These are phyloP conservation scores for Lepidochitona cinerea DNA, from an alignment of 2,888 invertebrate species.

Conservation along the genomic window DNA sequence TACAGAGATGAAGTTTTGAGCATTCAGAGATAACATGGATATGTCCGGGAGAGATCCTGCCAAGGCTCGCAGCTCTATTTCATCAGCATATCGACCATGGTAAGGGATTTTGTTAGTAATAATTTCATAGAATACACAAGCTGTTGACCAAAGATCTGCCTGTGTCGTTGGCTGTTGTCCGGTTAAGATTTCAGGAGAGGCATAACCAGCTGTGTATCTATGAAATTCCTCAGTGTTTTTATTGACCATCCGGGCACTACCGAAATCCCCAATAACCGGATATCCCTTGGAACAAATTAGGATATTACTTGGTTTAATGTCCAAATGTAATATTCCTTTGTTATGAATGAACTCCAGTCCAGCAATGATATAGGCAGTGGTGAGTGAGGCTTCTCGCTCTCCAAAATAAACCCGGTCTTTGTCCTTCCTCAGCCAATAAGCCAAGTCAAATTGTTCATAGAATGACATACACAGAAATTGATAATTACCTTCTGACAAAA, in stretches of 20 bases:
- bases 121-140: not conserved
- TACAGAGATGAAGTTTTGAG: not conserved
- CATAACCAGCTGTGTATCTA: not conserved
- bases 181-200: not conserved
- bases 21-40: not conserved
- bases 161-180: not conserved
- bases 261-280: not conserved
- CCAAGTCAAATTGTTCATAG: not conserved
- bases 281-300: not conserved
- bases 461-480: not conserved
- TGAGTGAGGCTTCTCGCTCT: not conserved
- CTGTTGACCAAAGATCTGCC: not conserved
- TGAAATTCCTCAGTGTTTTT: too few relatives aligned
- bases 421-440: not conserved
- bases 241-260: not conserved
- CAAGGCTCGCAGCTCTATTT: not conserved
- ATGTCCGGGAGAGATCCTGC: not conserved
- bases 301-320: conserved; percentile 4
- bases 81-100: not conserved
- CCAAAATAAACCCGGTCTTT: not conserved
- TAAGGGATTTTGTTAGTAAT: not conserved
- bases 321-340: not conserved
- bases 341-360: not conserved
- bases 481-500: not conserved
- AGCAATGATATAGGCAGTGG: not conserved